These are phyloP conservation scores for Mastigias papua DNA, from an alignment of 30 jellyfish, hydroid and myxozoan genomes.

Conservation along the genomic window DNA sequence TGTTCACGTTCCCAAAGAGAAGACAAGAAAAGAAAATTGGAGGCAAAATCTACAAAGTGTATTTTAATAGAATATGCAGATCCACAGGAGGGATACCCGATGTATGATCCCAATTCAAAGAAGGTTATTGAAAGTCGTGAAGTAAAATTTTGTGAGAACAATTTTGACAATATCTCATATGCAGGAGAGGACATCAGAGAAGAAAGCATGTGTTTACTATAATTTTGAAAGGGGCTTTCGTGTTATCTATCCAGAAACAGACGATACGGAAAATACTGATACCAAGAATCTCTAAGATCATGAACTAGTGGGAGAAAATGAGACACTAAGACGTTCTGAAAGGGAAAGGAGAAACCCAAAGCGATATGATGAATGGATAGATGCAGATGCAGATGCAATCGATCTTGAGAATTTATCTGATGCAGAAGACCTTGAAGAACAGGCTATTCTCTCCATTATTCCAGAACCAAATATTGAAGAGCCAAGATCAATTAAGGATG, in stretches of 20 bases:
- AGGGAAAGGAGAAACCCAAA: slow-evolving; percentile 52
- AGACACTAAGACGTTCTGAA: slow-evolving; percentile 33
- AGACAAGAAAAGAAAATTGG: slow-evolving; percentile 34
- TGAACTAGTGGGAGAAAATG: slow-evolving; percentile 50
- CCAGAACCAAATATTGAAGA: slow-evolving; percentile 39
- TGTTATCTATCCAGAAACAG: slow-evolving; percentile 32
- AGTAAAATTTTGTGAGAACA: slow-evolving; percentile 25
- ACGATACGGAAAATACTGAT: neutral
- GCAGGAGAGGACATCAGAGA: slow-evolving; percentile 6
- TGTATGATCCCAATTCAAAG: slow-evolving; percentile 38
- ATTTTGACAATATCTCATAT: slow-evolving; percentile 35
- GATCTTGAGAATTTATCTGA: slow-evolving; percentile 40
- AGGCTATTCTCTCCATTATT: slow-evolving; percentile 34
- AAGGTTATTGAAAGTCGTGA: slow-evolving; percentile 47
- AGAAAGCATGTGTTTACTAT: slow-evolving; percentile 17
- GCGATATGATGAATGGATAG: slow-evolving; percentile 43
- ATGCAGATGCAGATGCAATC: slow-evolving; percentile 23
- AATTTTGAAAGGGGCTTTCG: slow-evolving; percentile 39
- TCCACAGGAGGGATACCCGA: slow-evolving; percentile 40
- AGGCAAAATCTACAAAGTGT: slow-evolving; percentile 34
- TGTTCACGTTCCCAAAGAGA: slow-evolving; percentile 41
- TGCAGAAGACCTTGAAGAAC: slow-evolving; percentile 41
- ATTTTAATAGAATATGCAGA: slow-evolving; percentile 42
- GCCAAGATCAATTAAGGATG: slow-evolving; percentile 53
- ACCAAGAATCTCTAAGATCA: slow-evolving; percentile 31